Evolutionary conservation across 1,140 invertebrate species (phyloP).

Genomic region (Subanguina moxae): DNA sequence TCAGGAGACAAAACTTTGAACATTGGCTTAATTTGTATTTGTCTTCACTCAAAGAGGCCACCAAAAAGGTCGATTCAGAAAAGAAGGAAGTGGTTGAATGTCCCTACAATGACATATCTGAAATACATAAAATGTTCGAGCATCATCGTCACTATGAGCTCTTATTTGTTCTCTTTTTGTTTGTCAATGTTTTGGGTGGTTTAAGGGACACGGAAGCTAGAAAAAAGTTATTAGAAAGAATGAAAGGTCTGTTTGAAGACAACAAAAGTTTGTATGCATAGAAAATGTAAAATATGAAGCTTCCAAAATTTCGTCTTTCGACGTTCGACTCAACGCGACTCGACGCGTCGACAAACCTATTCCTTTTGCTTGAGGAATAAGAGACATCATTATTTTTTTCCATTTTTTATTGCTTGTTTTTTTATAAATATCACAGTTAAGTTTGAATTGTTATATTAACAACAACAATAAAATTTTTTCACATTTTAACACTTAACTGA

Average conservation of each 20-base stretch:
- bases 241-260: background rate
- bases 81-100: background rate
- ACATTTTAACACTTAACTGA: too few species aligned
- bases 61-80: background rate
- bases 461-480: too few species aligned
- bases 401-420: too few species aligned
- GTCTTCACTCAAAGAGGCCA: background rate
- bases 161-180: background rate
- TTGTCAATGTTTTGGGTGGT: background rate
- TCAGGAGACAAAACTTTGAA: background rate
- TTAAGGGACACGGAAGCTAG: background rate
- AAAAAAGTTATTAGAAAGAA: background rate
- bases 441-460: too few species aligned
- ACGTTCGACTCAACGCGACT: too few species aligned
- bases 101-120: background rate
- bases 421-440: too few species aligned
- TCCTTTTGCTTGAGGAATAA: too few species aligned
- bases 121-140: background rate
- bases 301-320: too few species aligned
- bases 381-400: too few species aligned
- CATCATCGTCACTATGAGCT: background rate
- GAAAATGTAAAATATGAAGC: background rate
- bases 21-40: background rate
- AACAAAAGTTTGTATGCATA: background rate
- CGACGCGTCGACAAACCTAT: too few species aligned